These are phyloP conservation scores for Barypeithes pellucidus DNA, from an alignment of 2,888 invertebrate genomes.

Conservation along the genomic window DNA sequence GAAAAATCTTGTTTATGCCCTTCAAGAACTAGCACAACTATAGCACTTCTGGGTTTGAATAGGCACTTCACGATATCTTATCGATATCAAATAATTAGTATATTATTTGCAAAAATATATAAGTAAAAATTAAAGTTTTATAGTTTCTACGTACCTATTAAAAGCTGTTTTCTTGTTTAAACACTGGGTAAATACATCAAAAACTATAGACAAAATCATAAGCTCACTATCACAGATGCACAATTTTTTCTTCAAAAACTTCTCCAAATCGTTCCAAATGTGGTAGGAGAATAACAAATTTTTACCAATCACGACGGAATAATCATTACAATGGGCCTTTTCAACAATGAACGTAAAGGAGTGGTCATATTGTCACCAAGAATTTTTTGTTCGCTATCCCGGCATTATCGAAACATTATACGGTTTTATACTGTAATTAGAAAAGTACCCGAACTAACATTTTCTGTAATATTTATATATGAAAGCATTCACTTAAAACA, in stretches of 20 bases:
- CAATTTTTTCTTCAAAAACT: not conserved
- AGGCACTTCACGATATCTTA: conserved; percentile 38
- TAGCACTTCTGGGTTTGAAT: not conserved
- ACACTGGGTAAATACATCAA: not conserved
- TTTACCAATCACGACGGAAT: conserved; percentile 21
- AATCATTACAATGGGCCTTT: conserved; percentile 27
- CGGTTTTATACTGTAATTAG: not conserved
- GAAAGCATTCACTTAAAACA: conserved; percentile 34
- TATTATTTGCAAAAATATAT: not conserved
- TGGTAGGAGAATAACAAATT: not conserved
- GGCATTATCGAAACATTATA: not conserved
- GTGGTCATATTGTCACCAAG: conserved; percentile 44
- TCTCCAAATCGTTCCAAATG: not conserved
- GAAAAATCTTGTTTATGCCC: conserved; percentile 1
- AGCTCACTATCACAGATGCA: not conserved
- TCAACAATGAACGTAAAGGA: conserved; percentile 39
- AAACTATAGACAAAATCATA: not conserved
- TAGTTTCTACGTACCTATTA: not conserved
- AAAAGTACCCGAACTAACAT: conserved; percentile 15
- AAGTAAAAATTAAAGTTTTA: conserved; percentile 1
- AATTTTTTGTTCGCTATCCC: conserved; percentile 24
- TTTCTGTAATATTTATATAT: conserved; percentile 28
- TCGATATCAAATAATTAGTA: conserved; percentile 10
- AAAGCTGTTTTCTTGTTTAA: not conserved
- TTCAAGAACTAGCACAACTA: conserved; percentile 8